Evolutionary conservation across 1,140 invertebrate species (phyloP).

Genomic region (Phortica variegata): DNA sequence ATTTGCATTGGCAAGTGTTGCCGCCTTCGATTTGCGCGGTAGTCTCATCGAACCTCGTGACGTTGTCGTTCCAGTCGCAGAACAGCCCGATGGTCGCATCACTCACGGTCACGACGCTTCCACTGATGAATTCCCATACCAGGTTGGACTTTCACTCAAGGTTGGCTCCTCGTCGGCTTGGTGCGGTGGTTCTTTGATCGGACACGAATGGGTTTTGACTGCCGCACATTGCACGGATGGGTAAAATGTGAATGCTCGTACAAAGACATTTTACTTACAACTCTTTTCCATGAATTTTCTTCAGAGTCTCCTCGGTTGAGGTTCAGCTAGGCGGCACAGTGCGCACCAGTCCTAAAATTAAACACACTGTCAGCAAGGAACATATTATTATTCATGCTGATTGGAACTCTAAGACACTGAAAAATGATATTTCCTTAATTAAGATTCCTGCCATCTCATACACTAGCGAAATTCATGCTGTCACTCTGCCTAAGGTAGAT

Average conservation of each 20-base stretch:
- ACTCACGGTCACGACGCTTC: slow-evolving; percentile 45
- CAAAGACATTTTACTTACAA: slow-evolving; percentile 34
- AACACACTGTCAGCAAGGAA: slow-evolving; percentile 30
- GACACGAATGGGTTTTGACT: slow-evolving; percentile 61
- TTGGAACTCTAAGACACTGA: slow-evolving; percentile 56
- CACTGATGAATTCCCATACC: slow-evolving; percentile 52
- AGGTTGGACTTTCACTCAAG: slow-evolving; percentile 49
- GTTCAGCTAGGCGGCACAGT: slow-evolving; percentile 33
- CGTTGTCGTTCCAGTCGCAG: slow-evolving; percentile 20
- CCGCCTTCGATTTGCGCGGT: slow-evolving; percentile 27
- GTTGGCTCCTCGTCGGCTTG: slow-evolving; percentile 28
- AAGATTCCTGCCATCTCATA: slow-evolving; percentile 44
- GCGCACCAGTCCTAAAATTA: slow-evolving; percentile 31
- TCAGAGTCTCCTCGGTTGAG: slow-evolving; percentile 8
- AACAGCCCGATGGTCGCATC: slow-evolving; percentile 39
- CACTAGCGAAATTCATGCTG: slow-evolving; percentile 25
- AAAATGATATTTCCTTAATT: slow-evolving; percentile 60
- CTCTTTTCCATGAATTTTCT: no score
- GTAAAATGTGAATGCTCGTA: slow-evolving; percentile 24
- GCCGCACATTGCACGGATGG: slow-evolving; percentile 62
- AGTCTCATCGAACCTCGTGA: slow-evolving; percentile 11
- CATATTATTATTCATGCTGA: slow-evolving; percentile 54
- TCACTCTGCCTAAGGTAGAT: slow-evolving; percentile 27
- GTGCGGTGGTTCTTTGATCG: slow-evolving; percentile 63
- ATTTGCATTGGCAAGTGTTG: slow-evolving; percentile 37